These are phyloP conservation scores for Chalcosyrphus nemorum DNA, from an alignment of 2,888 invertebrate genomes.

Conservation along the genomic window DNA sequence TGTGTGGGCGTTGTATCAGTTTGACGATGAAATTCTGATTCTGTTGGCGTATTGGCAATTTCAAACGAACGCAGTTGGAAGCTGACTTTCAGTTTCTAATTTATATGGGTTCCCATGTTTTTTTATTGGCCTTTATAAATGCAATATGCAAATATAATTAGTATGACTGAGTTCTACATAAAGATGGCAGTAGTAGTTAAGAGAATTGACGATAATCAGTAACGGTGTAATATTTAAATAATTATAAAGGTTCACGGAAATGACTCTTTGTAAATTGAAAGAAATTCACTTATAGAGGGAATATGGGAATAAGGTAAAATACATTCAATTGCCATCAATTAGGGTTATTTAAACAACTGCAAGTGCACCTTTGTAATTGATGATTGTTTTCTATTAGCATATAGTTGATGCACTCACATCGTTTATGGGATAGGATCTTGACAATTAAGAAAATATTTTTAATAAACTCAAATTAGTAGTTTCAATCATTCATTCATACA, in stretches of 20 bases:
- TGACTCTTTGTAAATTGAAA: slow-evolving; percentile 24
- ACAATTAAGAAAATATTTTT: too few relatives aligned
- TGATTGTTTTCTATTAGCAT: too few relatives aligned
- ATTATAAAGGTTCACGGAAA: slow-evolving; percentile 8
- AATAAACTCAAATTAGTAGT: too few relatives aligned
- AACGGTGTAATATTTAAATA: not conserved
- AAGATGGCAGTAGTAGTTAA: not conserved
- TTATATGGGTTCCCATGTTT: slow-evolving; percentile 36
- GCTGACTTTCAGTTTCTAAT: slow-evolving; percentile 59
- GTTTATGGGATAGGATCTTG: too few relatives aligned
- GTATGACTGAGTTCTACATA: slow-evolving; percentile 2
- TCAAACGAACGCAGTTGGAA: slow-evolving; percentile 29
- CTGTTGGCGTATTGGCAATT: slow-evolving; percentile 15
- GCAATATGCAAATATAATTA: slow-evolving; percentile 58
- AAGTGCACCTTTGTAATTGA: not conserved
- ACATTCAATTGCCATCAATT: not conserved
- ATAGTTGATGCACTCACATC: too few relatives aligned
- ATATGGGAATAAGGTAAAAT: not conserved
- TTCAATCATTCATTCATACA: too few relatives aligned
- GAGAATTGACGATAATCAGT: not conserved
- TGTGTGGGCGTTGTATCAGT: not conserved
- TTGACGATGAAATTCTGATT: slow-evolving; percentile 28
- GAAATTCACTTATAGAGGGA: not conserved
- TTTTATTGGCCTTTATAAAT: slow-evolving; percentile 45
- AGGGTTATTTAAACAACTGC: not conserved